These are phyloP conservation scores for Zele albiditarsus DNA, from an alignment of 2,888 invertebrate species.

Conservation along the genomic window DNA sequence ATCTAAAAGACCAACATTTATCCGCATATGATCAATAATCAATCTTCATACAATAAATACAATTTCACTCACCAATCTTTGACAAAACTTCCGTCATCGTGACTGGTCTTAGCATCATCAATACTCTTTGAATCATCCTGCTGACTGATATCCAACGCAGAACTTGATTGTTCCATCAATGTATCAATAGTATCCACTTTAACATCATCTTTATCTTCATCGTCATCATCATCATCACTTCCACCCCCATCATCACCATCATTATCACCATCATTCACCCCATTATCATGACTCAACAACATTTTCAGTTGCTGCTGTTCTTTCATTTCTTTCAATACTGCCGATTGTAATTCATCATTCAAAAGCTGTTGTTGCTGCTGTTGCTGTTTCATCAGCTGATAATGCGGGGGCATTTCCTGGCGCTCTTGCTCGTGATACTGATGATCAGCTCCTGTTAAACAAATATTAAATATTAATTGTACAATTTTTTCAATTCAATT, in stretches of 20 bases:
- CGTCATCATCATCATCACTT: not conserved
- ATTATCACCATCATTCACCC: not conserved
- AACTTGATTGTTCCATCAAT: not conserved
- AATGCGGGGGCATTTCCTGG: not conserved
- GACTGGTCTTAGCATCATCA: not conserved
- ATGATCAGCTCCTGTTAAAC: not conserved
- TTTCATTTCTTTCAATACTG: not conserved
- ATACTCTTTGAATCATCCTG: not conserved
- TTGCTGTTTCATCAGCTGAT: slow-evolving; percentile 3
- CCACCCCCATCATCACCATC: not conserved
- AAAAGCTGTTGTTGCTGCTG: not conserved
- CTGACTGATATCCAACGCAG: not conserved
- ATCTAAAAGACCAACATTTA: too few relatives aligned
- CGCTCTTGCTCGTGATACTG: not conserved
- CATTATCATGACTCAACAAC: not conserved
- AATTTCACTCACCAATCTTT: not conserved
- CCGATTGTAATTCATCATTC: not conserved
- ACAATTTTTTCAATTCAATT: too few relatives aligned
- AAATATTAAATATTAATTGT: not conserved
- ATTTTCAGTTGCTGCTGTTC: not conserved
- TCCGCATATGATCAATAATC: too few relatives aligned
- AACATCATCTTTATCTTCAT: not conserved
- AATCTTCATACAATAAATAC: not conserved
- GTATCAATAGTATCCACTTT: not conserved
- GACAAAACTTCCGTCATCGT: not conserved